phyloP scores from a whole-genome alignment of 2,113 vertebrate species.

The Hippopotamus amphibius region DNA sequence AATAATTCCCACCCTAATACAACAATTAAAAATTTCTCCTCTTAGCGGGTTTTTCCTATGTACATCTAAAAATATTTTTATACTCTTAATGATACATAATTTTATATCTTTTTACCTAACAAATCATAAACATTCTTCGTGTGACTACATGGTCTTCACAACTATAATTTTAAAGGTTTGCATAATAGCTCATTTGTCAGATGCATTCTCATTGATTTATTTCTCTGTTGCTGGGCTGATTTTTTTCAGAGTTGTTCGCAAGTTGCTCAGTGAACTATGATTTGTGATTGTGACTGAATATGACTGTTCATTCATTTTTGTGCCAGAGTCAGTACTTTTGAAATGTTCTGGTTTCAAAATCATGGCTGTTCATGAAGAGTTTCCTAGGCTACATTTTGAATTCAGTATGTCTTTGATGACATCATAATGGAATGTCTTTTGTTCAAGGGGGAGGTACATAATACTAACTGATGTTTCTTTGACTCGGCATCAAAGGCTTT shows the following conservation, averaged over 20 bases:
- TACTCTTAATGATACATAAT: not conserved
- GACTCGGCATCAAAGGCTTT: constrained; percentile 61
- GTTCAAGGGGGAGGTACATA: not conserved
- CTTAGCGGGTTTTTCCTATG: not conserved
- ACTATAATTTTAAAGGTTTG: not conserved
- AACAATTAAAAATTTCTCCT: not conserved
- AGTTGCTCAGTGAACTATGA: constrained; percentile 32
- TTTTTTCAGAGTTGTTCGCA: constrained; percentile 53
- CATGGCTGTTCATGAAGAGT: constrained; percentile 47
- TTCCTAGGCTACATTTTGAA: constrained; percentile 49
- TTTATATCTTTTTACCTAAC: constrained; percentile 23
- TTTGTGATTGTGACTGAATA: not conserved
- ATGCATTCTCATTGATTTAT: not conserved
- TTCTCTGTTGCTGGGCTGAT: not conserved
- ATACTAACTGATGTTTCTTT: constrained; percentile 56
- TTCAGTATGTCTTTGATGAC: constrained; percentile 52
- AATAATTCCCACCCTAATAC: not conserved
- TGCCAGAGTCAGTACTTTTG: constrained; percentile 32
- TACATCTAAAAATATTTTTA: not conserved
- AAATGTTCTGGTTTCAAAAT: constrained; percentile 3
- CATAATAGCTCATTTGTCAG: not conserved
- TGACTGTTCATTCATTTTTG: constrained; percentile 48
- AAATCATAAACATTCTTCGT: constrained; percentile 9
- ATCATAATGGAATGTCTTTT: constrained; percentile 59
- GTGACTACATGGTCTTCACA: not conserved